Evolutionary conservation across 1,140 invertebrate species (phyloP), one percentile per base, ranked within the genome.

Genomic region (Stegodyphus dumicola): DNA sequence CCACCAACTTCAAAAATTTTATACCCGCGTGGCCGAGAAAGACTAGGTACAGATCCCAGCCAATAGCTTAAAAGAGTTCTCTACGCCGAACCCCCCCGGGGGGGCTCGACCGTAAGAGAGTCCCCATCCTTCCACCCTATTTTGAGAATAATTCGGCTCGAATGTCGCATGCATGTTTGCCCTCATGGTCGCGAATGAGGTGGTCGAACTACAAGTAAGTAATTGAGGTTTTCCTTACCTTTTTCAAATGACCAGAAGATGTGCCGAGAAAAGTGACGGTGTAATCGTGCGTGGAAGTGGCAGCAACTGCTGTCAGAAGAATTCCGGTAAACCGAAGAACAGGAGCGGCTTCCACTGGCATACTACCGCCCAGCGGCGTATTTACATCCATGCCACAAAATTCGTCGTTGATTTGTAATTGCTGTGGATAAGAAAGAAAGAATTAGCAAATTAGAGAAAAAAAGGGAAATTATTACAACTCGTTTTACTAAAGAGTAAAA

Each of bases 261-360:
- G 98, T 99, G 48, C 98, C 98, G 69, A 97, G 94, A 91, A 99
- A 98, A 11, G 98, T 97, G 56, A 99, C 97, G 13, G 97, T 99
- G 90, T 97, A 99, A 89, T 97, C 96, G 86, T 97, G 95, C 56
- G 97, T 98, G 17, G 96, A 96, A n/a, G 97, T 97, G 17, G 97
- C 96, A 15, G 96, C 95, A 6, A 99, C 95, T 18, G 98, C 94
- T 4, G 97, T 97, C 33, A 98, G 92, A 6, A 90, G 93, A 73
- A 94, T 94, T 56, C 89, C 90, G 86, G 93, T 92, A 89, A 97
- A 98, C 73, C 93, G 93, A 7, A 97, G 92, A 15, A 97, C 96
- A 6, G 97, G 95, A 49, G 95, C 92, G 0, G 96, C 94, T 70
- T 94, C 93, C 66, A 98, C 95, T 5, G 98, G 95, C 87, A 95